Conservation (phyloP, 2,888 invertebrate species). For the Scelioninae gen. 1 region DNA sequence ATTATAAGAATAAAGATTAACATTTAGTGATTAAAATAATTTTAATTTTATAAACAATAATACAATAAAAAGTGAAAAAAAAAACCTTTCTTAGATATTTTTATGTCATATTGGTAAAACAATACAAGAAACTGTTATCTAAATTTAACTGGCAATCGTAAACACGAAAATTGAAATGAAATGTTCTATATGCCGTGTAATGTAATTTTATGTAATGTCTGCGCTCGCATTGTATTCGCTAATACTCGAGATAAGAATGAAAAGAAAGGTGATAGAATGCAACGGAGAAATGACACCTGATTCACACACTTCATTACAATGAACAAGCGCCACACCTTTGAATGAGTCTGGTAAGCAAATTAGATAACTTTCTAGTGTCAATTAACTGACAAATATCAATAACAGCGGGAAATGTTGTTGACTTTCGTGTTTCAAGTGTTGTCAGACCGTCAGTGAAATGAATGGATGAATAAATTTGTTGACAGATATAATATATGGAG, state of each 20-base stretch:
- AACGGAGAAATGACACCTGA: slow-evolving; percentile 56
- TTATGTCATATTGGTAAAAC: too few relatives aligned
- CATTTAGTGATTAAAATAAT: too few relatives aligned
- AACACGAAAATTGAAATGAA: slow-evolving; percentile 23
- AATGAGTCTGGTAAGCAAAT: slow-evolving; percentile 51
- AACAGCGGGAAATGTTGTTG: slow-evolving; percentile 45
- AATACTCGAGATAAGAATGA: slow-evolving; percentile 47
- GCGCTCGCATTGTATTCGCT: slow-evolving; percentile 51
- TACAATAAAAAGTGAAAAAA: too few relatives aligned
- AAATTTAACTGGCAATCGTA: slow-evolving; percentile 11
- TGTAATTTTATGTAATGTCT: slow-evolving; percentile 57
- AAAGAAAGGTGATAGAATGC: slow-evolving; percentile 59
- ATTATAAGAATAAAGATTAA: too few relatives aligned
- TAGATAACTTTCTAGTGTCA: slow-evolving; percentile 59
- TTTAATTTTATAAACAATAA: too few relatives aligned
- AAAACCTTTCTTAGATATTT: too few relatives aligned
- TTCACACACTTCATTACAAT: slow-evolving; percentile 59
- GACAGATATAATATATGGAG: slow-evolving; percentile 15
- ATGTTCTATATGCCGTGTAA: slow-evolving; percentile 24
- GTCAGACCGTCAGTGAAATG: slow-evolving; percentile 33
- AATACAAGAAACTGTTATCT: neutral
- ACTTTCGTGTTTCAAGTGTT: slow-evolving; percentile 45
- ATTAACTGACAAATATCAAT: slow-evolving; percentile 56
- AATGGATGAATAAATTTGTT: slow-evolving; percentile 47
- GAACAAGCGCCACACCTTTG: slow-evolving; percentile 50